These are phyloP conservation scores for Trachelus stipa DNA, from an alignment of 2,888 invertebrate genomes.

Conservation along the genomic window DNA sequence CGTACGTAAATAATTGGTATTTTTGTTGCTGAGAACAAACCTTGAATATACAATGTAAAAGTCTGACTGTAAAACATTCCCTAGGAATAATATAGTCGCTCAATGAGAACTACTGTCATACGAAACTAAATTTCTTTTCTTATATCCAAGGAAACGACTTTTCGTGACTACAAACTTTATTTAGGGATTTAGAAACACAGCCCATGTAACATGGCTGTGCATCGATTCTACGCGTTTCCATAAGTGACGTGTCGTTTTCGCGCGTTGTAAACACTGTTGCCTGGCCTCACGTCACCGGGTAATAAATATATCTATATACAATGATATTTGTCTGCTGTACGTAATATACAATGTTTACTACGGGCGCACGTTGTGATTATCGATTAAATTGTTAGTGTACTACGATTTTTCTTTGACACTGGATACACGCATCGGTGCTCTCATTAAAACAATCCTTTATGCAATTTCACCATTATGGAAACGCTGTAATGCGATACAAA, in stretches of 20 bases:
- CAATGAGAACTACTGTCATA: neutral
- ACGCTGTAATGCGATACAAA: neutral
- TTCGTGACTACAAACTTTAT: neutral
- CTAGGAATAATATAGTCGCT: neutral
- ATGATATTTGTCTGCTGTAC: neutral
- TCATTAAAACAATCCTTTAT: neutral
- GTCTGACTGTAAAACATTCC: too few relatives aligned
- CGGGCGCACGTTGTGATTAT: neutral
- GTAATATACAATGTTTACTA: conserved; percentile 31
- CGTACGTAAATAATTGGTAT: neutral
- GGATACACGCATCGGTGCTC: neutral
- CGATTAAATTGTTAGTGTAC: neutral
- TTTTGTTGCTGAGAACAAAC: neutral
- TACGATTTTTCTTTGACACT: neutral
- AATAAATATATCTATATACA: neutral
- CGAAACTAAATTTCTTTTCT: neutral
- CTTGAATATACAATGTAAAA: neutral
- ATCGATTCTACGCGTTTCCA: neutral
- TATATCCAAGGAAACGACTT: too few relatives aligned
- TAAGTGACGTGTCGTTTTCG: neutral
- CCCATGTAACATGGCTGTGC: neutral
- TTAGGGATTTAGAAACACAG: neutral
- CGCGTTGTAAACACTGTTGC: neutral
- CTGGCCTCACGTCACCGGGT: neutral
- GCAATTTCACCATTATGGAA: neutral